phyloP scores from a whole-genome alignment of 1,140 invertebrate genomes.

The Achroia grisella region DNA sequence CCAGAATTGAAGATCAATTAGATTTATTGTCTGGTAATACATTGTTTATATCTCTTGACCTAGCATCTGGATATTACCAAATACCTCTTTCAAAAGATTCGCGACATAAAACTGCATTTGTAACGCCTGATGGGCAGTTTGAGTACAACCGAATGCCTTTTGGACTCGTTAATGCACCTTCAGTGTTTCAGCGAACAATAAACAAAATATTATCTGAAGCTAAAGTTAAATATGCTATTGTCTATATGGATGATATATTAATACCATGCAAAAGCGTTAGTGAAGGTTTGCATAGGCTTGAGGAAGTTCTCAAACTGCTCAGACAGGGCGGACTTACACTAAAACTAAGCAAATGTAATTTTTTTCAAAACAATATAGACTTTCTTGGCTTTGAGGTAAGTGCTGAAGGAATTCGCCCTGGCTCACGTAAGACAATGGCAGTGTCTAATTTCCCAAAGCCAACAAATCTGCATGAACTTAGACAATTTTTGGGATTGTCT shows the following conservation, averaged over 20 bases:
- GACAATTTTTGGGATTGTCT: constrained; percentile 19
- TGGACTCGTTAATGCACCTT: background rate
- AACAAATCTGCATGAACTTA: constrained; percentile 11
- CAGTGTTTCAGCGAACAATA: background rate
- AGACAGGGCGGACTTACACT: constrained; percentile 14
- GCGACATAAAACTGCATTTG: too few species aligned
- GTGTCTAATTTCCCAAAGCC: constrained; percentile 11
- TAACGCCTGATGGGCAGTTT: too few species aligned
- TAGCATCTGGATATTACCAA: background rate
- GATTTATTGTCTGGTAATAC: background rate
- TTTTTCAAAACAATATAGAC: background rate
- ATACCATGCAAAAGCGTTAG: background rate
- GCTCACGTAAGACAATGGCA: constrained; percentile 7
- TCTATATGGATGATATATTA: constrained; percentile 8
- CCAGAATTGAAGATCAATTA: background rate
- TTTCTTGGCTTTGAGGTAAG: constrained; percentile 29
- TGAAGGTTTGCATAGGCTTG: constrained; percentile 1
- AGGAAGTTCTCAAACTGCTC: constrained; percentile 1
- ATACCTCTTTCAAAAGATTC: background rate
- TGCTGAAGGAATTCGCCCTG: constrained; percentile 12
- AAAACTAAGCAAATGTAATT: too few species aligned
- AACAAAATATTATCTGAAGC: too few species aligned
- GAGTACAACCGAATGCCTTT: background rate
- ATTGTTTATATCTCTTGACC: background rate
- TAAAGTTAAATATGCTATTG: constrained; percentile 2